Evolutionary conservation across 2,113 vertebrate genomes (phyloP).

Genomic region (Sylvietta virens): DNA sequence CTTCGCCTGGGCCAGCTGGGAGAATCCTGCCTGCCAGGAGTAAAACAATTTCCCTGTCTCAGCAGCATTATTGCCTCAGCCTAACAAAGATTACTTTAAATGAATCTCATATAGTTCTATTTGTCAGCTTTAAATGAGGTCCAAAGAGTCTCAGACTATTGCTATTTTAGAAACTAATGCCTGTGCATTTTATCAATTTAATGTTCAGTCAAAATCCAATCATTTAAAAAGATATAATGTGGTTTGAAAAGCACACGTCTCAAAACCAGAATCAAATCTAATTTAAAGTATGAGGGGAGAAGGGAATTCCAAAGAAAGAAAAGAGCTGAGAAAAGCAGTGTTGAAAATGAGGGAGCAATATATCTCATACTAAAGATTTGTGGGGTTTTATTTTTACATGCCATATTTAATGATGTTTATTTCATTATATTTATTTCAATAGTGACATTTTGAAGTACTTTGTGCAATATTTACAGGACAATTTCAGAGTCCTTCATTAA

Average conservation of each 20-base stretch:
- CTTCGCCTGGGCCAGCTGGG: not conserved
- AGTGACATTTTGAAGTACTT: not conserved
- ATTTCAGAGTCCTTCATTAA: not conserved
- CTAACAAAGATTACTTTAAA: not conserved
- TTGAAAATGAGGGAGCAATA: not conserved
- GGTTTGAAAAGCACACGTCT: not conserved
- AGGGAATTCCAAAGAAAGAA: not conserved
- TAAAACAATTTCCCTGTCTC: not conserved
- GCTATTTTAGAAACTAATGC: not conserved
- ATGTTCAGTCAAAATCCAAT: not conserved
- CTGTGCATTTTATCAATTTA: not conserved
- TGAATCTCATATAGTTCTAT: fast-evolving
- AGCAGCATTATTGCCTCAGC: not conserved
- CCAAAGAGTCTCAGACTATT: not conserved
- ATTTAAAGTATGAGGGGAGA: not conserved
- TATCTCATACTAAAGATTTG: not conserved
- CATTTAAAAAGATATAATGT: not conserved
- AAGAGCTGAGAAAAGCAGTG: not conserved
- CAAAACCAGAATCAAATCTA: not conserved
- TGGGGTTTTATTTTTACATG: not conserved
- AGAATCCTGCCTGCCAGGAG: not conserved
- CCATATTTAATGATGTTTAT: not conserved
- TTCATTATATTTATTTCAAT: not conserved
- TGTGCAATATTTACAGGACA: not conserved
- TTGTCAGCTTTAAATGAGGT: not conserved